A percentile compares a stretch with the other conserved stretches of the same genome.
Evolutionary conservation across 2,797 vertebrate genomes (phyloP).

Genomic region (Erethizon dorsatum): DNA sequence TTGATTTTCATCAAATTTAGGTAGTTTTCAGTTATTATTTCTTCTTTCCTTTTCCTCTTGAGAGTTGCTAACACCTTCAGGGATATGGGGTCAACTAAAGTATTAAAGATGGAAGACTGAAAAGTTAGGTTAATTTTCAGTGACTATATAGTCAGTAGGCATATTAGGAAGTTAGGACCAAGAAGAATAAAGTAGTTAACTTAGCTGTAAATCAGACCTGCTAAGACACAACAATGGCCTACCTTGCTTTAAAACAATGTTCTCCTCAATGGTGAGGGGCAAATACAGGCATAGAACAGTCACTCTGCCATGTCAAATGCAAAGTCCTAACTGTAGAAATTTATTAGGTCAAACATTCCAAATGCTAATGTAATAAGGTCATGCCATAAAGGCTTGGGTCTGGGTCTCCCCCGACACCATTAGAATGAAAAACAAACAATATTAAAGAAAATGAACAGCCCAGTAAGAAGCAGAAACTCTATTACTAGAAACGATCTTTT

Average conservation of each 20-base stretch:
- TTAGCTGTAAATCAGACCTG: neutral
- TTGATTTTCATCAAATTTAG: neutral
- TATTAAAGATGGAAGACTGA: too few species aligned
- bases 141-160: too few species aligned
- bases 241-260: too few species aligned
- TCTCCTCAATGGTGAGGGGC: neutral
- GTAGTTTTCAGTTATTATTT: neutral
- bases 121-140: too few species aligned
- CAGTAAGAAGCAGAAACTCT: neutral
- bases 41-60: neutral
- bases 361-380: neutral
- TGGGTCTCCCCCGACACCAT: neutral
- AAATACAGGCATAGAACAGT: neutral
- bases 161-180: too few species aligned
- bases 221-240: neutral
- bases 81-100: too few species aligned
- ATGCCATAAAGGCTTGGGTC: neutral
- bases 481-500: neutral
- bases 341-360: too few species aligned
- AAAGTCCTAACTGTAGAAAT: too few species aligned
- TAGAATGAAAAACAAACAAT: neutral
- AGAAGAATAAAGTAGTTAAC: neutral
- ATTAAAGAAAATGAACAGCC: neutral
- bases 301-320: neutral
- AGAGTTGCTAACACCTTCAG: too few species aligned